These are phyloP conservation scores for Acholoe squamosa DNA, from an alignment of 2,888 invertebrate genomes.

Conservation along the genomic window DNA sequence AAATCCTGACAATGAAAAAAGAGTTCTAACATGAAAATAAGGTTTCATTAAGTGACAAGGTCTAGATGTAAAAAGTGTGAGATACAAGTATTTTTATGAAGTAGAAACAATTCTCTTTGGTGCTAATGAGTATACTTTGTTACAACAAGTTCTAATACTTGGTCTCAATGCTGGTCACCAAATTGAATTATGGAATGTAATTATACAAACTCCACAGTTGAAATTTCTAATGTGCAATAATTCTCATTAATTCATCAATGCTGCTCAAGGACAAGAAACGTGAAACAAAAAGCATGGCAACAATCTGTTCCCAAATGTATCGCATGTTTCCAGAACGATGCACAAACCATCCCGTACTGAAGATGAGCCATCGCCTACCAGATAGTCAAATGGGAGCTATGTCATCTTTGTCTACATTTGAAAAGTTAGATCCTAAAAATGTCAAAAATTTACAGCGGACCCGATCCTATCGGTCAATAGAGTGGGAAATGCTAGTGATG, in stretches of 20 bases:
- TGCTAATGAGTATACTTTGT: no score
- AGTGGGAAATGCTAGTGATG: constrained; percentile 16
- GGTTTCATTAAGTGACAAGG: no score
- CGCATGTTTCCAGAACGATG: constrained; percentile 45
- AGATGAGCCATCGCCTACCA: constrained; percentile 8
- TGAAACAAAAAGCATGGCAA: background rate
- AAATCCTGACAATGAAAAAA: no score
- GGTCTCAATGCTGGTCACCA: no score
- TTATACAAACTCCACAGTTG: no score
- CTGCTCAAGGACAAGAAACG: background rate
- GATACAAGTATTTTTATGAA: no score
- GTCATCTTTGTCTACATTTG: constrained; percentile 5
- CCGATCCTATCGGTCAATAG: background rate
- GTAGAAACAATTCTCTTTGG: no score
- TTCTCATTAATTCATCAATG: background rate
- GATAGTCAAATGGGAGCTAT: background rate
- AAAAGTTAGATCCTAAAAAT: background rate
- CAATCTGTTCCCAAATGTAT: constrained; percentile 11
- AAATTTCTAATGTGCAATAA: no score
- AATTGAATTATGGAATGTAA: no score
- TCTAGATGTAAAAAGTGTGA: no score
- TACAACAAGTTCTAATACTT: no score
- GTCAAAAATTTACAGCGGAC: background rate
- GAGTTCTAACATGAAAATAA: no score
- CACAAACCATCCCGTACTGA: background rate